phyloP scores from a whole-genome alignment of 2,888 invertebrate genomes.

The Hymenopus coronatus region DNA sequence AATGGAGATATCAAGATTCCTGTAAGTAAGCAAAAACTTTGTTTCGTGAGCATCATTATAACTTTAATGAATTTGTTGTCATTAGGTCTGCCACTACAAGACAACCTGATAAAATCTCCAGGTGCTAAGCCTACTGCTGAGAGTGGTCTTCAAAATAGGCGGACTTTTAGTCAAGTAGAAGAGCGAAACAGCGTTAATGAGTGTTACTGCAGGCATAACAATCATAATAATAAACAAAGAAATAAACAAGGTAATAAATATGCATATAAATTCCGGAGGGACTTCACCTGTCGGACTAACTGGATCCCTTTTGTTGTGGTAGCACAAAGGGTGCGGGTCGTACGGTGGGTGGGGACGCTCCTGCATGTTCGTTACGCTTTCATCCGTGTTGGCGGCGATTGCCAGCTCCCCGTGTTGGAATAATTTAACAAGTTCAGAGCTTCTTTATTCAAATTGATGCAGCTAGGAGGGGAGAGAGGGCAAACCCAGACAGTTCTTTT shows the following conservation, averaged over 20 bases:
- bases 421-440: background rate
- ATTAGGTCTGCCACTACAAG: background rate
- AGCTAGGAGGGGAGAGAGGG: background rate
- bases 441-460: background rate
- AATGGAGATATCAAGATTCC: too few species aligned
- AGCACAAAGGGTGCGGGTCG: background rate
- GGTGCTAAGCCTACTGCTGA: background rate
- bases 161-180: background rate
- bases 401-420: background rate
- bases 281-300: background rate
- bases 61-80: background rate
- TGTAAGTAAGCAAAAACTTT: too few species aligned
- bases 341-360: background rate
- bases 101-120: background rate
- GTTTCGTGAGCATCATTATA: too few species aligned
- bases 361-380: background rate
- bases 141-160: background rate
- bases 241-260: background rate
- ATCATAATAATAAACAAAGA: background rate
- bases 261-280: background rate
- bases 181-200: background rate
- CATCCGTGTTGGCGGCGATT: background rate
- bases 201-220: background rate
- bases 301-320: background rate
- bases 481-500: background rate